A percentile compares a stretch with the other conserved stretches of the same genome.
These are phyloP conservation scores for Fragum sueziense DNA, from an alignment of 2,888 invertebrate genomes.

Conservation along the genomic window DNA sequence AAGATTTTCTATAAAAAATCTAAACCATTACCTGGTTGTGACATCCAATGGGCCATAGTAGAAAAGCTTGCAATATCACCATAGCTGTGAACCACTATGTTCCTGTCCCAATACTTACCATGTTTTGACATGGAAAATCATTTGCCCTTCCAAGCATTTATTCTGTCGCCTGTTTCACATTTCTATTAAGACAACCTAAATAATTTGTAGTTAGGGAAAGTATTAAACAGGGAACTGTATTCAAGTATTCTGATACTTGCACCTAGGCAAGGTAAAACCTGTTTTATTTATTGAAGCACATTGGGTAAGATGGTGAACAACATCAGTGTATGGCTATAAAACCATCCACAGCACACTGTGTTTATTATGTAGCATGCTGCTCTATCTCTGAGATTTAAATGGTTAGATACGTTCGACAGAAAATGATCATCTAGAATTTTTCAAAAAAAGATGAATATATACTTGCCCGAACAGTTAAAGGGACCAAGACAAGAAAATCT, in stretches of 20 bases:
- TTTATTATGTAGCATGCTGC: slow-evolving; percentile 1
- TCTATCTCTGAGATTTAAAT: slow-evolving; percentile 2
- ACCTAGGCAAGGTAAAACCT: too few relatives aligned
- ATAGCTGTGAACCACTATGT: too few relatives aligned
- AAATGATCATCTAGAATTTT: too few relatives aligned
- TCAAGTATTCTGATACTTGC: too few relatives aligned
- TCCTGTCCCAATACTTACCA: too few relatives aligned
- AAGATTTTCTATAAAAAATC: too few relatives aligned
- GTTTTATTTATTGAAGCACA: not conserved
- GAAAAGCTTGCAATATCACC: too few relatives aligned
- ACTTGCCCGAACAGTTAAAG: too few relatives aligned
- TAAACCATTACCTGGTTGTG: too few relatives aligned
- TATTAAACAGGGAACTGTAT: not conserved
- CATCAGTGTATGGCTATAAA: not conserved
- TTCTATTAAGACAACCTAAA: not conserved
- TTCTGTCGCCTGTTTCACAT: not conserved
- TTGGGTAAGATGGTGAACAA: not conserved
- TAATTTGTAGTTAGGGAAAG: not conserved
- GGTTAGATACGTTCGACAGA: not conserved
- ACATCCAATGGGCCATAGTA: too few relatives aligned
- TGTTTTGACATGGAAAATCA: not conserved
- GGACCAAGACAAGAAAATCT: too few relatives aligned
- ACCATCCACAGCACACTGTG: slow-evolving; percentile 4
- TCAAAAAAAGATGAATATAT: too few relatives aligned
- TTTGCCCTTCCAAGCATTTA: not conserved